A percentile compares a stretch with the other conserved stretches of the same genome.
These are phyloP conservation scores for Trichopria drosophilae DNA, from an alignment of 2,888 invertebrate genomes.

Conservation along the genomic window DNA sequence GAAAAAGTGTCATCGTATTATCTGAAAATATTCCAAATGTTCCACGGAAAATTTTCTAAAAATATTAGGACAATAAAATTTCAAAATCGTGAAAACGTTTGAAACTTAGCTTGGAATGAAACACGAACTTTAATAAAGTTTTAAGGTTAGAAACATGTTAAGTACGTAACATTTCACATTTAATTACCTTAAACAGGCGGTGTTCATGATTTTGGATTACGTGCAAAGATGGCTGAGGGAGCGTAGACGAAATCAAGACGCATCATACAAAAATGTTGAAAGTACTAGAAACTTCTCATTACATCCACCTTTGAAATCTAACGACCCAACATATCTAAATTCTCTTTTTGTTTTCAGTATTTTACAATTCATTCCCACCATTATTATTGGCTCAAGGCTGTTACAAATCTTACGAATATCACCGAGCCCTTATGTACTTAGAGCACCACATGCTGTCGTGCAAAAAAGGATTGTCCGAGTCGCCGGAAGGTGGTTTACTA, in stretches of 20 bases:
- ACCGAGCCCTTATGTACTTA: constrained; percentile 74
- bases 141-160: no score
- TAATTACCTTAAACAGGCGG: constrained; percentile 45
- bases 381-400: constrained; percentile 72
- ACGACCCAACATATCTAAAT: background rate
- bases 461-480: constrained; percentile 50
- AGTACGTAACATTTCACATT: no score
- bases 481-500: constrained; percentile 49
- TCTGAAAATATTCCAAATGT: no score
- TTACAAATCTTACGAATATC: constrained; percentile 74
- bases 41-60: no score
- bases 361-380: constrained; percentile 64
- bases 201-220: constrained; percentile 76
- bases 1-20: no score
- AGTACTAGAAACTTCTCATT: constrained; percentile 31
- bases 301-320: background rate
- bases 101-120: no score
- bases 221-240: constrained; percentile 72
- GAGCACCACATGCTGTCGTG: constrained; percentile 69
- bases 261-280: constrained; percentile 43
- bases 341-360: constrained; percentile 41
- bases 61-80: no score
- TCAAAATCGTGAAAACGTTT: no score
- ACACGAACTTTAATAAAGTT: no score
- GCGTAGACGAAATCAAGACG: constrained; percentile 41